These are phyloP conservation scores for Gastrophryne carolinensis DNA, from an alignment of 2,797 vertebrate species.

Conservation along the genomic window DNA sequence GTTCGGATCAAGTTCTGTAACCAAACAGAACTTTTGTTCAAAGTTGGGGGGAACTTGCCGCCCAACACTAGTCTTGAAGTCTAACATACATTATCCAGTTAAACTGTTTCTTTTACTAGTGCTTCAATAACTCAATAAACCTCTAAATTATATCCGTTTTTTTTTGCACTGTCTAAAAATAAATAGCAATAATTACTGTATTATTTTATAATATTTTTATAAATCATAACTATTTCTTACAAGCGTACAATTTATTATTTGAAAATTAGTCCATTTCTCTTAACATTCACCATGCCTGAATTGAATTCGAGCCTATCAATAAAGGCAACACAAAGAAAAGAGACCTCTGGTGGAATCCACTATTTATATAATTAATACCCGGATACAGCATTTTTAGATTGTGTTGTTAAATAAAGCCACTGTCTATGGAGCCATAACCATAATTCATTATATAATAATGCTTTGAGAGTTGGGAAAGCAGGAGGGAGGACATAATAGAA, in stretches of 20 bases:
- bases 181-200: too few relatives aligned
- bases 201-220: not conserved
- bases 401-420: constrained; percentile 42
- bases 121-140: too few relatives aligned
- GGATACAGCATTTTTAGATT: constrained; percentile 38
- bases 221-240: too few relatives aligned
- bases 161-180: too few relatives aligned
- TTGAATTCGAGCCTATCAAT: constrained; percentile 24
- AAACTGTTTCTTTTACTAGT: too few relatives aligned
- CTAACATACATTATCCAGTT: too few relatives aligned
- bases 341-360: constrained; percentile 17
- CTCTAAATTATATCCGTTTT: too few relatives aligned
- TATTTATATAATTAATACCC: constrained; percentile 46
- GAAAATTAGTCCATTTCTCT: not conserved
- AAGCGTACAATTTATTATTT: too few relatives aligned
- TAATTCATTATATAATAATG: constrained; percentile 49
- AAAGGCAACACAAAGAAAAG: not conserved
- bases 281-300: constrained; percentile 11
- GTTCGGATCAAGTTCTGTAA: too few relatives aligned
- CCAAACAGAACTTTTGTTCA: too few relatives aligned
- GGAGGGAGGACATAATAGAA: constrained; percentile 43
- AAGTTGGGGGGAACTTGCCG: too few relatives aligned
- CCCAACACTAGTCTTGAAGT: too few relatives aligned
- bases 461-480: constrained; percentile 33
- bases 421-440: constrained; percentile 42